These are phyloP conservation scores for Gari tellinella DNA, from an alignment of 2,888 invertebrate species.

Conservation along the genomic window DNA sequence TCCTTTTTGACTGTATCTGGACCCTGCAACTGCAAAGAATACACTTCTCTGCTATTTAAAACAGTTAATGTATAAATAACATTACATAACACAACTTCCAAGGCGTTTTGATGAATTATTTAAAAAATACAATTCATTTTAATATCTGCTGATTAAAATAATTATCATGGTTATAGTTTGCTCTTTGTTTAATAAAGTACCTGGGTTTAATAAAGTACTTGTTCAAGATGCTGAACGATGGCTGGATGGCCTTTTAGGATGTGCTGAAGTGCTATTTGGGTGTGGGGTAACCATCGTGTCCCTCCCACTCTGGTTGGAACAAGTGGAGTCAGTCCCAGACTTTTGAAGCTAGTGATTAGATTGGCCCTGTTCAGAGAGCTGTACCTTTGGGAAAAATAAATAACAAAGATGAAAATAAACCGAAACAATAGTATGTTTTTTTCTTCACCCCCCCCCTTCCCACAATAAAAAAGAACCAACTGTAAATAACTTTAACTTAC, in stretches of 20 bases:
- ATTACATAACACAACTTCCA: no score
- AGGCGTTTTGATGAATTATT: no score
- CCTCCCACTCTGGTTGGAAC: constrained; percentile 40
- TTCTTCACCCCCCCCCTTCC: no score
- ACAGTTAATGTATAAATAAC: no score
- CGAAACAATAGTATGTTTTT: background rate
- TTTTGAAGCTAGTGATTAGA: constrained; percentile 16
- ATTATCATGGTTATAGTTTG: no score
- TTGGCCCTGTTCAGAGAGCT: constrained; percentile 40
- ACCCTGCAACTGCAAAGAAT: constrained; percentile 20
- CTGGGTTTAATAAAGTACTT: no score
- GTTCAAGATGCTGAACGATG: constrained; percentile 37
- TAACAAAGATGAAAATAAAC: constrained; percentile 2
- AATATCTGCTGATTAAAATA: no score
- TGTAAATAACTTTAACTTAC: constrained; percentile 12
- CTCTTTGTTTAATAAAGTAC: no score
- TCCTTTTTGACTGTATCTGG: constrained; percentile 22
- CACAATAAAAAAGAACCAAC: no score
- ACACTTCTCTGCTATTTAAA: no score
- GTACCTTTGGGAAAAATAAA: constrained; percentile 15
- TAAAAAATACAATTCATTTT: no score
- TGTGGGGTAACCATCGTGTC: constrained; percentile 39
- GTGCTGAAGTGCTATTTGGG: constrained; percentile 15
- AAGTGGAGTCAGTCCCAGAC: background rate
- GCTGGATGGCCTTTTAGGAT: constrained; percentile 15